Evolutionary conservation across 2,113 vertebrate genomes (phyloP), one percentile per base, ranked within the genome.

Genomic region (Phasianus colchicus): DNA sequence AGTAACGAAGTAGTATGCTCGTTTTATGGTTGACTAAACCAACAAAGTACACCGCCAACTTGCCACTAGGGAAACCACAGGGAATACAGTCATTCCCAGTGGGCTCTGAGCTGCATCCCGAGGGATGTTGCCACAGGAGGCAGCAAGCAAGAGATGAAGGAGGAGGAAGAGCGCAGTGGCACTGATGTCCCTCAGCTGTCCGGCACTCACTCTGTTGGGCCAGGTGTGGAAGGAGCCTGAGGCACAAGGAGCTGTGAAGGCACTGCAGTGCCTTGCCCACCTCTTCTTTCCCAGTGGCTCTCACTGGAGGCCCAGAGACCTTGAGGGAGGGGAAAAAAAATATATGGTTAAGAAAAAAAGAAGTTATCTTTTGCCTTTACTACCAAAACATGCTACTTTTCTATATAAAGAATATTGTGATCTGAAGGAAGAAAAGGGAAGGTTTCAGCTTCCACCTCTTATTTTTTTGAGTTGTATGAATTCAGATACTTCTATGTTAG

Each of bases 11-110:
- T 52, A 48, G 27, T 57, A 42, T 75, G 77, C 65, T 93, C 47
- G 45, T 90, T 86, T 92, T 72, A 48, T 27, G 34, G 43, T 13
- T 88, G 76, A 61, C 77, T 66, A 88, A 88, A n/a, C 15, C 36
- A 50, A 29, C 67, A 71, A n/a, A 86, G 18, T 67, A 42, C 50
- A 15, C 4, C 4, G n/a, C 72, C 75, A 43, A 27, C 54, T 73
- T n/a, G 17, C 24, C 30, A 11, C 11, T 34, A 22, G 57, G 79
- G 66, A 84, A 78, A 79, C 54, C 38, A 4, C 38, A 88, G 57
- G 76, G 30, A 75, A 54, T 50, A 12, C 8, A 57, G 29, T 52
- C 77, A 8, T 81, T 91, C 85, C 54, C 1, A 1, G 13, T 34
- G 24, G 50, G 13, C 47, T 75, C 9, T 5, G 66, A 48, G 43